Conservation (phyloP, 2,797 vertebrate genomes). For the Harpagifer antarcticus region DNA sequence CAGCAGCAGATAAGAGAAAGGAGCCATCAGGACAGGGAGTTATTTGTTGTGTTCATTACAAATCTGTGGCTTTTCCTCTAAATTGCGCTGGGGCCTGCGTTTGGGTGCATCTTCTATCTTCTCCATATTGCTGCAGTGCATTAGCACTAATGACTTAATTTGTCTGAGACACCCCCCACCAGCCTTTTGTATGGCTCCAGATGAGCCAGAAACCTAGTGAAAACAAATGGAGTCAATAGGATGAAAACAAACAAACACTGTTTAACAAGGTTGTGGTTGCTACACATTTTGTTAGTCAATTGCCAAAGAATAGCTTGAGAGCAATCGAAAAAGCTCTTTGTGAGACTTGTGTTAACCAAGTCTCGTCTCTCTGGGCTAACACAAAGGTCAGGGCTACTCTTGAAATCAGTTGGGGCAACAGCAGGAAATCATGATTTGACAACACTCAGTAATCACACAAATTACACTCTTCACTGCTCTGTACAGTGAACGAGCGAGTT, state of each 20-base stretch:
- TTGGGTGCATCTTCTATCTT: constrained; percentile 64
- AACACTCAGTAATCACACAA: constrained; percentile 80
- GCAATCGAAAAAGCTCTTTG: constrained; percentile 16
- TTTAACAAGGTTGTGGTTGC: constrained; percentile 19
- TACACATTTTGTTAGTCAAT: not conserved
- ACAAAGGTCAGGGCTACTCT: constrained; percentile 58
- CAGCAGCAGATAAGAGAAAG: constrained; percentile 77
- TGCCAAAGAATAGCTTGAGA: not conserved
- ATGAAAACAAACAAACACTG: constrained; percentile 45
- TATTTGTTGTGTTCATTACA: constrained; percentile 79
- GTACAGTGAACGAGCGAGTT: constrained; percentile 13
- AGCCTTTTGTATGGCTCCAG: constrained; percentile 63
- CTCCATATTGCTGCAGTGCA: constrained; percentile 73
- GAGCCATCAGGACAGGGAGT: constrained; percentile 67
- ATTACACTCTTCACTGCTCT: constrained; percentile 58
- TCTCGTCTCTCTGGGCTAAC: constrained; percentile 43
- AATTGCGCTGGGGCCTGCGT: constrained; percentile 65
- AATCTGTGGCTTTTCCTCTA: constrained; percentile 68
- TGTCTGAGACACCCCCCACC: constrained; percentile 76
- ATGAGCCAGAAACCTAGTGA: constrained; percentile 71
- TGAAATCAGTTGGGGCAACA: constrained; percentile 70
- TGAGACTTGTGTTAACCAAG: constrained; percentile 16
- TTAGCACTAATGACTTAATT: constrained; percentile 83
- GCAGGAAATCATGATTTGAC: constrained; percentile 75
- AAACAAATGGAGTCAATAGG: constrained; percentile 59